Evolutionary conservation across 2,797 vertebrate genomes (phyloP).

Genomic region (Silurus aristotelis): DNA sequence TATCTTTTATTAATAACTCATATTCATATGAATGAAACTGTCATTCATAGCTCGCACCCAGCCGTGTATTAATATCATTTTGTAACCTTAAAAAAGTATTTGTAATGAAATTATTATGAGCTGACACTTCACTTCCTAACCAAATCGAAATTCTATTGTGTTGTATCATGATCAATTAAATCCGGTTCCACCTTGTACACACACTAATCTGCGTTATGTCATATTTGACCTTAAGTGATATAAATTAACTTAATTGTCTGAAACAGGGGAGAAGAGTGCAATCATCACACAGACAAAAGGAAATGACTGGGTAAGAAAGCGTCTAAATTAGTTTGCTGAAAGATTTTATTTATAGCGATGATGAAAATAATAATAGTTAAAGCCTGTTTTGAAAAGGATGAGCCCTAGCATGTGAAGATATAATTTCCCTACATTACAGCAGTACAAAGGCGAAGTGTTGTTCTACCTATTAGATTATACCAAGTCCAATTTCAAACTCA

Average conservation of each 20-base stretch:
- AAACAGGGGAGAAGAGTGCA: slow-evolving; percentile 9
- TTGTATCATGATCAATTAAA: slow-evolving; percentile 1
- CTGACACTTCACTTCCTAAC: background rate
- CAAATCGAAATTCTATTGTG: slow-evolving; percentile 22
- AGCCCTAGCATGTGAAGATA: slow-evolving; percentile 5
- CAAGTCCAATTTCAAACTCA: slow-evolving; percentile 26
- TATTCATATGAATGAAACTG: background rate
- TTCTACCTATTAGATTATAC: slow-evolving; percentile 6
- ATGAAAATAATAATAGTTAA: slow-evolving; percentile 8
- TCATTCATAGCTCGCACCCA: background rate
- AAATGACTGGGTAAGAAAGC: slow-evolving; percentile 22
- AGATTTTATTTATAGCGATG: slow-evolving; percentile 15
- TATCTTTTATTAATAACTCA: slow-evolving; percentile 6
- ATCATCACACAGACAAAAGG: slow-evolving; percentile 21
- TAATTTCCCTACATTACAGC: background rate
- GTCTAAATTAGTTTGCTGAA: background rate
- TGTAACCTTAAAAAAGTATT: slow-evolving; percentile 3
- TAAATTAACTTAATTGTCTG: slow-evolving; percentile 11
- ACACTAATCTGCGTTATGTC: slow-evolving; percentile 17
- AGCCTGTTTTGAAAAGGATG: background rate
- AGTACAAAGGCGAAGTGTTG: background rate
- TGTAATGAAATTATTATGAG: slow-evolving; percentile 35
- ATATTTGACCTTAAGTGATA: slow-evolving; percentile 12
- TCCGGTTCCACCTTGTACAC: background rate
- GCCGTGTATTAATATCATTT: slow-evolving; percentile 19